phyloP scores from a whole-genome alignment of 2,113 vertebrate species.

The Pluvialis apricaria region DNA sequence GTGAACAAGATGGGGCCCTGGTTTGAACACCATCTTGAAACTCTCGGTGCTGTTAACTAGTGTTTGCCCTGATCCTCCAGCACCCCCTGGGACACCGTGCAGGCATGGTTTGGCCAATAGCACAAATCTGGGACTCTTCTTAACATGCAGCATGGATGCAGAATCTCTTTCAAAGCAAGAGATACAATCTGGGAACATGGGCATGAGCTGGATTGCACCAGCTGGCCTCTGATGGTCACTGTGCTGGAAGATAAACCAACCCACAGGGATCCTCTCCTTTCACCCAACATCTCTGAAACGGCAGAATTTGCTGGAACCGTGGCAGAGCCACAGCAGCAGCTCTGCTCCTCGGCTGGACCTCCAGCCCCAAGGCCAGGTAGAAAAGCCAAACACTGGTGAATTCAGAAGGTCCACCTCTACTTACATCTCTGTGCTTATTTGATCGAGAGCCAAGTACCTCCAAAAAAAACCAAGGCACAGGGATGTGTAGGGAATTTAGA shows the following conservation, averaged over 20 bases:
- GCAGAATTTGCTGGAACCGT: background rate
- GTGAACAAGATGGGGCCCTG: background rate
- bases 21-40: background rate
- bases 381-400: background rate
- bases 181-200: fast-evolving
- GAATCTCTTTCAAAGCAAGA: background rate
- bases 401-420: background rate
- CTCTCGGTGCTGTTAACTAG: background rate
- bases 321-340: background rate
- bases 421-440: background rate
- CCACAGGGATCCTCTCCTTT: background rate
- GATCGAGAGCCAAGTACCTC: background rate
- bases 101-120: background rate
- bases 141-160: background rate
- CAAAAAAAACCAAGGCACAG: background rate
- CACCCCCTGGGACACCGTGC: background rate
- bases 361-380: background rate
- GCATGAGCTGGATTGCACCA: background rate
- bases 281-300: background rate
- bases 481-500: background rate
- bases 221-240: background rate
- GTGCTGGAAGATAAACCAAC: background rate
- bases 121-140: background rate
- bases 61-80: background rate
- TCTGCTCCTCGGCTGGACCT: background rate